These are phyloP conservation scores for Gallinago jamesoni DNA, from an alignment of 2,113 vertebrate species.

Conservation along the genomic window DNA sequence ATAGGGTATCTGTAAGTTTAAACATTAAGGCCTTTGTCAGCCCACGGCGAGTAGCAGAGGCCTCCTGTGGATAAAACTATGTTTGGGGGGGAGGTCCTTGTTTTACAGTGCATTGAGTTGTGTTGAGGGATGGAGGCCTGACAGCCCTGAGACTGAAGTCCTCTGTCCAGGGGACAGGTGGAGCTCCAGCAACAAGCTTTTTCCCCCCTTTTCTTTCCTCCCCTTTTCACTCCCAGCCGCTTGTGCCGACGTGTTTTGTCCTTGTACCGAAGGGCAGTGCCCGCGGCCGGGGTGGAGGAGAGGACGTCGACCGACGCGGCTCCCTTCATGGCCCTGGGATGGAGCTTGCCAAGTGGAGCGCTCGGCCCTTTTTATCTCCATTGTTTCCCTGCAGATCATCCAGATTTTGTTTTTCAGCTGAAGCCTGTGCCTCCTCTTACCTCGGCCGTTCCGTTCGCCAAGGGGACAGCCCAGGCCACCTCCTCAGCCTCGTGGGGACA, in stretches of 20 bases:
- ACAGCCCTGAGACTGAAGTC: not conserved
- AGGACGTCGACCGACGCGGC: accelerated
- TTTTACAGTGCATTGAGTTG: not conserved
- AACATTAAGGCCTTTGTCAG: conserved; percentile 51
- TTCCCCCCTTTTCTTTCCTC: not conserved
- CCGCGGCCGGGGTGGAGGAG: not conserved
- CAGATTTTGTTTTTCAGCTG: not conserved
- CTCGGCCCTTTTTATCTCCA: not conserved
- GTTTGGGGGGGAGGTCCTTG: not conserved
- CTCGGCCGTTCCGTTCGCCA: accelerated
- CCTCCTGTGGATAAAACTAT: not conserved
- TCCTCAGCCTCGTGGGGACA: not conserved
- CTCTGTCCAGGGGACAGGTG: not conserved
- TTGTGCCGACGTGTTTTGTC: accelerated
- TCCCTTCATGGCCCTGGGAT: not conserved
- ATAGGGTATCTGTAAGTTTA: not conserved
- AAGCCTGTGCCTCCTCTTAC: accelerated
- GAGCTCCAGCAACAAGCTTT: not conserved
- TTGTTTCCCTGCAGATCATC: not conserved
- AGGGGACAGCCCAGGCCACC: not conserved
- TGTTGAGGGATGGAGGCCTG: not conserved
- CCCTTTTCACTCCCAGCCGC: not conserved
- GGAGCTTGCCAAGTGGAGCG: not conserved
- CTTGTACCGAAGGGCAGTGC: not conserved
- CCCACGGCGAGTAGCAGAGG: not conserved